These are phyloP conservation scores for Acanthisitta chloris DNA, from an alignment of 2,113 vertebrate species.

Conservation along the genomic window DNA sequence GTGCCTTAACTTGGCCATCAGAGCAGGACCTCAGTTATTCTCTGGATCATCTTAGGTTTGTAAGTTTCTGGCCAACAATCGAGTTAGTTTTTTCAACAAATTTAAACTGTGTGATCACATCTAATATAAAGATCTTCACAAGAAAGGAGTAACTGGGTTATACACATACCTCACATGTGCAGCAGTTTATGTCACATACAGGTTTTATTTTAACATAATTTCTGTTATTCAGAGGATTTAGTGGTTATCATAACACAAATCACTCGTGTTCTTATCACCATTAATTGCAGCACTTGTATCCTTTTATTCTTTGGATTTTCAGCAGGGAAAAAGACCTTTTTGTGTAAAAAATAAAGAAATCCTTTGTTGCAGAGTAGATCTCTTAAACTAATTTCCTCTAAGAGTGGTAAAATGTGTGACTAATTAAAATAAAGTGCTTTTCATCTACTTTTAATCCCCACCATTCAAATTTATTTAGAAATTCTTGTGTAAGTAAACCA, in stretches of 20 bases:
- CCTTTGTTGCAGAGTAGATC: not conserved
- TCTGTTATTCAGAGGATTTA: not conserved
- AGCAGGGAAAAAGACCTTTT: not conserved
- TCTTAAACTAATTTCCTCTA: not conserved
- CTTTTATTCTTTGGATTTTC: not conserved
- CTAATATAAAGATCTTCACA: not conserved
- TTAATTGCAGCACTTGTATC: not conserved
- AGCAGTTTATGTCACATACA: not conserved
- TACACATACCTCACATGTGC: accelerated
- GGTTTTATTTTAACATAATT: not conserved
- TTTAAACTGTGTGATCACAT: no score
- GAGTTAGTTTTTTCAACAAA: no score
- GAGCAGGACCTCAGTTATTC: not conserved
- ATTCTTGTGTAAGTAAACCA: not conserved
- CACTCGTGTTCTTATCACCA: not conserved
- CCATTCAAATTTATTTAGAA: not conserved
- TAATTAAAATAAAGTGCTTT: constrained; percentile 33
- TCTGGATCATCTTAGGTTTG: not conserved
- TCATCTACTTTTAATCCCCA: not conserved
- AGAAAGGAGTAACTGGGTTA: not conserved
- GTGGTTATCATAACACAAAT: not conserved
- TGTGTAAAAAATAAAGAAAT: not conserved
- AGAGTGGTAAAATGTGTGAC: not conserved
- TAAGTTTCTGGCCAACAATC: no score
- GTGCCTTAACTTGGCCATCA: not conserved